These are phyloP conservation scores for Xiphophorus couchianus DNA, from an alignment of 2,113 vertebrate species.

Conservation along the genomic window DNA sequence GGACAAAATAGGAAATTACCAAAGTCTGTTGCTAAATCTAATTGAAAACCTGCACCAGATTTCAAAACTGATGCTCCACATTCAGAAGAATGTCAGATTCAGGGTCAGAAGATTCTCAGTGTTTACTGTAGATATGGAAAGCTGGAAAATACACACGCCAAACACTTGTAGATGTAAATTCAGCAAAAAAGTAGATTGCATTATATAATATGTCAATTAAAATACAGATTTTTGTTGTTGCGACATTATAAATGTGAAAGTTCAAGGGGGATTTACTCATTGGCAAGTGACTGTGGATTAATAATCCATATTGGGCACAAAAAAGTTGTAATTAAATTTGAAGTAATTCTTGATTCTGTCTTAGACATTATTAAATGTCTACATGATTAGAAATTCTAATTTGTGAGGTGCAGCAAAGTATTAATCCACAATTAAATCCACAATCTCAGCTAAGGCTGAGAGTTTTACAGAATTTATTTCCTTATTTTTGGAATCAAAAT, in stretches of 20 bases:
- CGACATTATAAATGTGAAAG: neutral
- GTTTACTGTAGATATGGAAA: neutral
- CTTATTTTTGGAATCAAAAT: neutral
- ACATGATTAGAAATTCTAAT: too few relatives aligned
- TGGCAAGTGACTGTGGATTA: neutral
- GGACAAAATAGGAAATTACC: neutral
- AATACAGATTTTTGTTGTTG: neutral
- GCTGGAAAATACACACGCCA: neutral
- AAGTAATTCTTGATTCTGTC: neutral
- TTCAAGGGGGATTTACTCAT: neutral
- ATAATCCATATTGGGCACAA: neutral
- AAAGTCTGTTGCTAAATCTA: neutral
- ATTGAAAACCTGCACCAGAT: neutral
- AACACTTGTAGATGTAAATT: neutral
- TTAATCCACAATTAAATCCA: too few relatives aligned
- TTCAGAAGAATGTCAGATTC: neutral
- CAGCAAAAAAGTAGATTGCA: neutral
- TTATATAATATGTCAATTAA: neutral
- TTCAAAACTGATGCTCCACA: neutral
- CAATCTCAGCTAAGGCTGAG: too few relatives aligned
- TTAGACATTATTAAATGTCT: too few relatives aligned
- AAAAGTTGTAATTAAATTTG: neutral
- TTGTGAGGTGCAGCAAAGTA: too few relatives aligned
- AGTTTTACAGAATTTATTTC: too few relatives aligned
- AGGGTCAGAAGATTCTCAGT: neutral